Base-by-base conservation (phyloP, 2,888 invertebrate species). In the Eustalomyia histrio region DNA sequence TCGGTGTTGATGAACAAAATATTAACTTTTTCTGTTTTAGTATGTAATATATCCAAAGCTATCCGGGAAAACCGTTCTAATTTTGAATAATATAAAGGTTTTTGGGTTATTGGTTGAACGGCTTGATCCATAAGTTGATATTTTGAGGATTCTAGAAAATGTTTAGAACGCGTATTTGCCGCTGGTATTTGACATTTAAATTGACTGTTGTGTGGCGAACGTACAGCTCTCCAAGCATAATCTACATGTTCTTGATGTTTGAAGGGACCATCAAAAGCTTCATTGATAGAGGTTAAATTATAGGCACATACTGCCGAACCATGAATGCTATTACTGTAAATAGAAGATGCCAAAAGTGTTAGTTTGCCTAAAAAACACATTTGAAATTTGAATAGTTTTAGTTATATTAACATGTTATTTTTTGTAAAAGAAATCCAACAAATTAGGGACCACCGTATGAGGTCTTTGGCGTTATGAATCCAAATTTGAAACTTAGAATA, bases 261-360 rank as follows among this genome's bases (percentile, higher is more conserved):
- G 91, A 95, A 97, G 0, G 96, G 94, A 0, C 97, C 97, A 68
- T 94, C 93, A 87, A 98, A 98, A 0, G 96, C 95, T 0, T 92
- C 92, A 80, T 95, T 93, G 33, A 98, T 95, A 0, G 96, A 93
- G 0, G 95, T 93, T 92, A 97, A 93, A 89, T 96, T 97, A 91
- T 95, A 98, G 2, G 96, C 94, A 88, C 98, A 98, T 6, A 98
- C 94, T 0, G 98, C 98, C 43, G 97, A 97, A 12, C 97, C 98
- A 5, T 95, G 93, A 85, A 98, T 96, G 87, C 96, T 95, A 88
- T 97, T 97, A 67, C 94, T 94, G 90, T 85, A 78, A 18, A 79
- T 81, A 76, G 79, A 76, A 18, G 33, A 18, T 1, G 53, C 55
- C 55, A 33, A 29, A 29, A 7, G 3, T 29, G 29, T 29, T 29